Percentiles rank a stretch among this genome's conserved stretches.
Conservation (phyloP, 2,113 vertebrate species). For the Prionailurus viverrinus region DNA sequence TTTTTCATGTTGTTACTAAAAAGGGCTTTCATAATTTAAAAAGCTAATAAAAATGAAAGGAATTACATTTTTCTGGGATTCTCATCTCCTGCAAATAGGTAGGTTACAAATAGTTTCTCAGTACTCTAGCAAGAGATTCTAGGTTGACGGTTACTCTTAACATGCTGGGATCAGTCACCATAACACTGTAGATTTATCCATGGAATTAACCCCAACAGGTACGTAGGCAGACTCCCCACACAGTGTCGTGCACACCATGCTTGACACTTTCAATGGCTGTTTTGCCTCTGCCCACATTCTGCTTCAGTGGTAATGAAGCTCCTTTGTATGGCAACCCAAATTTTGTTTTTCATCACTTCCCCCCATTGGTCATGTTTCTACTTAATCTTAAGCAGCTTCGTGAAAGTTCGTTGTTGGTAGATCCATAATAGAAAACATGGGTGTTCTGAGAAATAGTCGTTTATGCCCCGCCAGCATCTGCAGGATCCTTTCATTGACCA, state of each 20-base stretch:
- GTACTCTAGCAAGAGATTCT: background rate
- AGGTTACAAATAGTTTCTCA: background rate
- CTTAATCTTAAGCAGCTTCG: background rate
- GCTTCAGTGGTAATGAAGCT: background rate
- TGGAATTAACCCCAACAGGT: background rate
- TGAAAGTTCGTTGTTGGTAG: background rate
- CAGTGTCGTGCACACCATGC: accelerated
- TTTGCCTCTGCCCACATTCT: background rate
- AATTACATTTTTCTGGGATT: background rate
- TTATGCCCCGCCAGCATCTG: background rate
- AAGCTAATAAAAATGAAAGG: background rate
- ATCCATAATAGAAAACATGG: background rate
- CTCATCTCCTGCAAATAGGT: background rate
- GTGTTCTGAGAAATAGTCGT: background rate
- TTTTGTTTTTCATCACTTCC: background rate
- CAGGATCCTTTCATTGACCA: background rate
- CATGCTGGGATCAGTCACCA: background rate
- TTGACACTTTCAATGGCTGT: accelerated
- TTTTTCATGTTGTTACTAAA: background rate
- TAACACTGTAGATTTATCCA: background rate
- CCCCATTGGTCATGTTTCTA: background rate
- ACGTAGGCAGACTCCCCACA: background rate
- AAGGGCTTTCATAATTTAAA: background rate
- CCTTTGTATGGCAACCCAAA: background rate
- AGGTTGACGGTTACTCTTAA: background rate